These are phyloP conservation scores for Anser cygnoides DNA, from an alignment of 2,113 vertebrate species.

Conservation along the genomic window DNA sequence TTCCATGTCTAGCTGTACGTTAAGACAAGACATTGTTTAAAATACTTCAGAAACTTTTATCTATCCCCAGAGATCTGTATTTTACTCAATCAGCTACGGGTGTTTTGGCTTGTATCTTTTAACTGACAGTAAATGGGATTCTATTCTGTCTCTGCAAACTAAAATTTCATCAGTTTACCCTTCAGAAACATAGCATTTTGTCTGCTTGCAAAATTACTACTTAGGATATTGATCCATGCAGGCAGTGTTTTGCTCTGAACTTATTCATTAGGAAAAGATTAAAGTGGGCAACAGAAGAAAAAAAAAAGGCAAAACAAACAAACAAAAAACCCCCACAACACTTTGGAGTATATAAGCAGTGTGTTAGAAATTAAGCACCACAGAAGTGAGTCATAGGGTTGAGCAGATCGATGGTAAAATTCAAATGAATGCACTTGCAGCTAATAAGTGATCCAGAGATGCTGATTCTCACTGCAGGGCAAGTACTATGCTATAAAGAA, in stretches of 20 bases:
- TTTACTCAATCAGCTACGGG: not conserved
- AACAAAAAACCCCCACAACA: not conserved
- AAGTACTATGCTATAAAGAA: conserved; percentile 12
- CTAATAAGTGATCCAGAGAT: conserved; percentile 25
- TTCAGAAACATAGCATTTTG: conserved; percentile 44
- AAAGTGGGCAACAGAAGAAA: not conserved
- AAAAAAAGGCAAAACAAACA: not conserved
- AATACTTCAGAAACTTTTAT: not conserved
- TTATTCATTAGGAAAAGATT: conserved; percentile 55
- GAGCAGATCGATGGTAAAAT: conserved; percentile 37
- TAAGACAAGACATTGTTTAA: not conserved
- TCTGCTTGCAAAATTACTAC: conserved; percentile 42
- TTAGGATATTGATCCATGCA: conserved; percentile 33
- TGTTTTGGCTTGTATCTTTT: not conserved
- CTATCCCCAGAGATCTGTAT: not conserved
- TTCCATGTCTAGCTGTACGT: not conserved
- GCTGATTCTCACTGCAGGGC: conserved; percentile 44
- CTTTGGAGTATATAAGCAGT: conserved; percentile 24
- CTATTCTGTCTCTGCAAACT: not conserved
- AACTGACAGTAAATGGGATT: not conserved
- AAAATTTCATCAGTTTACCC: conserved; percentile 6
- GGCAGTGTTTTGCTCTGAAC: conserved; percentile 21
- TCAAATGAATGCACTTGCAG: conserved; percentile 10
- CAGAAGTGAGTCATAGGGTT: conserved; percentile 17
- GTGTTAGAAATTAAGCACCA: conserved; percentile 51